These are phyloP conservation scores for Mesoclemmys tuberculata DNA, from an alignment of 2,113 vertebrate species.

Conservation along the genomic window DNA sequence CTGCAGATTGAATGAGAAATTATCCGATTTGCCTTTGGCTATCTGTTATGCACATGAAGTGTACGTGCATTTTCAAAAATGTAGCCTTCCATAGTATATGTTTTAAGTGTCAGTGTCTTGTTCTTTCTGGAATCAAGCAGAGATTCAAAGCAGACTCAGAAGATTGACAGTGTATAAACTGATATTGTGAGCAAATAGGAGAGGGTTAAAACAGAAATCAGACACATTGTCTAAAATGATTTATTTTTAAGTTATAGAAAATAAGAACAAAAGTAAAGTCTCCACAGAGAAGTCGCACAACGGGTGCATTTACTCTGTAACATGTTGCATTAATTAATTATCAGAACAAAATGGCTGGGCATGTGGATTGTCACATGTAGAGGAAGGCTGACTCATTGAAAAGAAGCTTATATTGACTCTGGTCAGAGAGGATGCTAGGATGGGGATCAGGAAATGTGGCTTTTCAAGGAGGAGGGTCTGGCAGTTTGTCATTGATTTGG, in stretches of 20 bases:
- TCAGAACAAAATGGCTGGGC: not conserved
- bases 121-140: slow-evolving; percentile 57
- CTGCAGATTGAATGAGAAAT: not conserved
- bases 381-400: not conserved
- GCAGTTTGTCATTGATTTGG: not conserved
- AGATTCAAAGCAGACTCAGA: slow-evolving; percentile 20
- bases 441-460: not conserved
- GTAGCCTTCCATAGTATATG: slow-evolving; percentile 3
- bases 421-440: not conserved
- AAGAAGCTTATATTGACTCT: not conserved
- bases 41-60: slow-evolving; percentile 12
- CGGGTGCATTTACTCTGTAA: not conserved
- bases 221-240: slow-evolving; percentile 18
- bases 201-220: slow-evolving; percentile 22
- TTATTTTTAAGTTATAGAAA: not conserved
- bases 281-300: not conserved
- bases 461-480: not conserved
- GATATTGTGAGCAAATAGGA: not conserved
- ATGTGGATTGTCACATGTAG: not conserved
- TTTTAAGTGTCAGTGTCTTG: slow-evolving; percentile 32
- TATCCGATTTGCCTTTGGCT: not conserved
- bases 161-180: not conserved
- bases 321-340: not conserved
- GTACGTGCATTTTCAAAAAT: slow-evolving; percentile 31
- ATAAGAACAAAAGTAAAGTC: not conserved